Base-by-base conservation (phyloP, 2,888 invertebrate species). In the Branchipolynoe longqiensis region DNA sequence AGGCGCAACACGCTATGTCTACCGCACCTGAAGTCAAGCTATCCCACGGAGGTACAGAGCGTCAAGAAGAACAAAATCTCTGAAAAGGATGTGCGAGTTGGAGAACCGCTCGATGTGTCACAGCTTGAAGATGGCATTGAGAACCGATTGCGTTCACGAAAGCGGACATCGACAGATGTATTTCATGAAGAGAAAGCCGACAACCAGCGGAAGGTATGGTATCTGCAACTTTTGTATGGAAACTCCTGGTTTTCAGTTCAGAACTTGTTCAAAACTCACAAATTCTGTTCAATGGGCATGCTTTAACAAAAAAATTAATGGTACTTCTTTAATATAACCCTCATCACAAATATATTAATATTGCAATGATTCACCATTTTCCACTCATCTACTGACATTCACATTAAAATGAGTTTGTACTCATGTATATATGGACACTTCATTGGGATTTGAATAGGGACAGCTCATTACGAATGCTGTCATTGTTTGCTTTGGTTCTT, bases 1-100 rank as follows among this genome's bases (percentile, higher is more conserved):
- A 88, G 93, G 25, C 89, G 94, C 14, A 94, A 94, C 87, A 93
- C 93, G 0, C 90, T 94, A 33, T 93, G 93, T 86, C 90, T 91
- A 8, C 93, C 94, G 0, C 94, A 94, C 89, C 88, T 94, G 82
- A 92, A 91, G 85, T 91, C 93, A 0, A 91, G 93, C 6, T 94
- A 94, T 87, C 94, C 94, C 0, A 91, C 94, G 2, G 94, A 94
- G 88, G 91, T 91, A 14, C 93, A 92, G 88, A 78, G 82, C n/a
- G 78, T 78, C 48, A 48, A 48, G 25, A 41, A 22, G 14, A 54
- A 41, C n/a, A 14, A 48, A 25, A 78, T 78, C n/a, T 48, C 78
- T 14, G 78, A 78, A 48, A 14, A 4, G n/a, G 48, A 78, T 48
- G 48, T 78, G 25, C 78, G 48, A 48, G 48, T 48, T 25, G 78